A percentile compares a stretch with the other conserved stretches of the same genome.
phyloP scores from a whole-genome alignment of 2,113 vertebrate species.

The Rhinichthys klamathensis region DNA sequence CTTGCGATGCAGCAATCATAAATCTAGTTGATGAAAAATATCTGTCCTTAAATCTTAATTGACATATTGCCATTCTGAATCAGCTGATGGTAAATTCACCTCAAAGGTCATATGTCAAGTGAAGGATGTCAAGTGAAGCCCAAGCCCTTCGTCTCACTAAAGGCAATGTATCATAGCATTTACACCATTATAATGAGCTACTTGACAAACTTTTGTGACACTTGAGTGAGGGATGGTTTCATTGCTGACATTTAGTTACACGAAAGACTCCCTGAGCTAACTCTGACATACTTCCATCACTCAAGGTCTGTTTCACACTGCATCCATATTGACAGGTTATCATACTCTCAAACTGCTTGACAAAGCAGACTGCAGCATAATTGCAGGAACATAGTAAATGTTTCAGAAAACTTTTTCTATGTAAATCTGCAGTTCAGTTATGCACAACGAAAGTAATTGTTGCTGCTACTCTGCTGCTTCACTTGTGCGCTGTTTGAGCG shows the following conservation, averaged over 20 bases:
- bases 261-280: neutral
- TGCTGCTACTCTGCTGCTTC: neutral
- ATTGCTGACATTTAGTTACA: conserved; percentile 37
- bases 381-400: neutral
- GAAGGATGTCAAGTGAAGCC: conserved; percentile 21
- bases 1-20: neutral
- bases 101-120: conserved; percentile 53
- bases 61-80: conserved; percentile 24
- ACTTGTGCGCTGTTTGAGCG: neutral
- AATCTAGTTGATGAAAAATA: conserved; percentile 9
- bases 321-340: neutral
- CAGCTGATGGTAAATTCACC: neutral
- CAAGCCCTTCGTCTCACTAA: conserved; percentile 3
- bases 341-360: neutral
- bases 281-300: neutral
- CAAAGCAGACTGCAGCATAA: neutral
- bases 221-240: conserved; percentile 19
- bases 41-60: conserved; percentile 25
- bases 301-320: neutral
- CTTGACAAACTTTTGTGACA: conserved; percentile 15
- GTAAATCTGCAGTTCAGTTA: neutral
- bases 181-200: conserved; percentile 22
- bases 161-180: neutral
- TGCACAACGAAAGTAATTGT: neutral
- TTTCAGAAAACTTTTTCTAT: neutral